A percentile compares a stretch with the other conserved stretches of the same genome.
Evolutionary conservation across 2,113 vertebrate species (phyloP).

Genomic region (Rhizomys pruinosus): DNA sequence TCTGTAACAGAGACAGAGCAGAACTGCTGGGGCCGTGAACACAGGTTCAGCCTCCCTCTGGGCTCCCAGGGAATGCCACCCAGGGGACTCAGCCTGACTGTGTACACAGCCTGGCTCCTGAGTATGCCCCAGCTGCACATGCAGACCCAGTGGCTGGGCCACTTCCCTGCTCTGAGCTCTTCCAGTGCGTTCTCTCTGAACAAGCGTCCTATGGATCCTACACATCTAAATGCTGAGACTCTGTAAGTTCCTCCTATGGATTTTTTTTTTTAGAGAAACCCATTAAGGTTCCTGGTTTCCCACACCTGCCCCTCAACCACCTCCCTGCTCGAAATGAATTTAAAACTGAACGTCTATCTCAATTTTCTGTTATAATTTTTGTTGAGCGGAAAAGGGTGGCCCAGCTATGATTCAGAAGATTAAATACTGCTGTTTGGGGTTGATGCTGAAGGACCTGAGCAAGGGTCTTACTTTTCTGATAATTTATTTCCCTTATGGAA

Average conservation of each 20-base stretch:
- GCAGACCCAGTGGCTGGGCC: too few species aligned
- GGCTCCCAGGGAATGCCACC: neutral
- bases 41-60: rapidly evolving
- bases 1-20: too few species aligned
- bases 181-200: rapidly evolving
- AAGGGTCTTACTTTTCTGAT: neutral
- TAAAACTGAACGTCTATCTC: neutral
- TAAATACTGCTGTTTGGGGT: neutral
- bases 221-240: rapidly evolving
- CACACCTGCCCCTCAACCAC: rapidly evolving
- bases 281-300: rapidly evolving
- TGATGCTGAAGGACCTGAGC: rapidly evolving
- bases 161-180: neutral
- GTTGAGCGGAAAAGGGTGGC: neutral
- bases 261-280: neutral
- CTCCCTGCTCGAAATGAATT: neutral
- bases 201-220: rapidly evolving
- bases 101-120: neutral
- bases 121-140: too few species aligned
- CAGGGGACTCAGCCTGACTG: neutral
- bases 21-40: rapidly evolving
- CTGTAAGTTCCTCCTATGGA: rapidly evolving
- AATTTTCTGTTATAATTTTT: neutral
- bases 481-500: too few species aligned
- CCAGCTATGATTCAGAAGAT: neutral